These are phyloP conservation scores for Nasonia oneida DNA, from an alignment of 2,888 invertebrate genomes.

Conservation along the genomic window DNA sequence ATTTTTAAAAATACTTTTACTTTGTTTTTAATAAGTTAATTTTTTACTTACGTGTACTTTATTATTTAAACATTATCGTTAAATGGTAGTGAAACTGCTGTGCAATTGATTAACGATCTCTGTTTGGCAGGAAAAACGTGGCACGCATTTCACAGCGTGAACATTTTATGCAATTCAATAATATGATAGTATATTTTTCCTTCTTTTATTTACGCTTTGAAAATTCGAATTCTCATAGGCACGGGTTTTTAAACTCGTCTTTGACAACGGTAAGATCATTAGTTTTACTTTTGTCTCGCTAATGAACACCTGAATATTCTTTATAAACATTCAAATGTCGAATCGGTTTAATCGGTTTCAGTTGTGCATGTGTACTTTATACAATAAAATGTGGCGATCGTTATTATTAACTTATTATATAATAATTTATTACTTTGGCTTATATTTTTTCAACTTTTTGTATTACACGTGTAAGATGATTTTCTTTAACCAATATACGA, in stretches of 20 bases:
- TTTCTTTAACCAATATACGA: neutral
- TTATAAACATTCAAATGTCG: neutral
- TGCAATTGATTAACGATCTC: constrained; percentile 46
- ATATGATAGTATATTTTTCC: neutral
- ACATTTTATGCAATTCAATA: neutral
- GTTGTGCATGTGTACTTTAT: neutral
- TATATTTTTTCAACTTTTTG: neutral
- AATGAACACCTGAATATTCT: constrained; percentile 14
- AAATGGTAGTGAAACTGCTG: constrained; percentile 56
- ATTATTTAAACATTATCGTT: constrained; percentile 26
- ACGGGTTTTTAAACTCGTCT: constrained; percentile 14
- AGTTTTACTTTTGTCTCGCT: neutral
- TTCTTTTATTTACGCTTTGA: constrained; percentile 11
- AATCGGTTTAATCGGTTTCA: neutral
- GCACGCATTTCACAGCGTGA: neutral
- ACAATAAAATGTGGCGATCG: neutral
- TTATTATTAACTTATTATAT: neutral
- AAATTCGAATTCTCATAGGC: constrained; percentile 44
- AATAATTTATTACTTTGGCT: neutral
- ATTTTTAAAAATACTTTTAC: neutral
- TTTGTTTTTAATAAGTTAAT: neutral
- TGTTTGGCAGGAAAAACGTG: constrained; percentile 56
- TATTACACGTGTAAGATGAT: neutral
- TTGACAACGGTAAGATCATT: constrained; percentile 18
- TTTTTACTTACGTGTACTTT: neutral